phyloP scores from a whole-genome alignment of 1,140 invertebrate species.

The Helicoverpa zea region DNA sequence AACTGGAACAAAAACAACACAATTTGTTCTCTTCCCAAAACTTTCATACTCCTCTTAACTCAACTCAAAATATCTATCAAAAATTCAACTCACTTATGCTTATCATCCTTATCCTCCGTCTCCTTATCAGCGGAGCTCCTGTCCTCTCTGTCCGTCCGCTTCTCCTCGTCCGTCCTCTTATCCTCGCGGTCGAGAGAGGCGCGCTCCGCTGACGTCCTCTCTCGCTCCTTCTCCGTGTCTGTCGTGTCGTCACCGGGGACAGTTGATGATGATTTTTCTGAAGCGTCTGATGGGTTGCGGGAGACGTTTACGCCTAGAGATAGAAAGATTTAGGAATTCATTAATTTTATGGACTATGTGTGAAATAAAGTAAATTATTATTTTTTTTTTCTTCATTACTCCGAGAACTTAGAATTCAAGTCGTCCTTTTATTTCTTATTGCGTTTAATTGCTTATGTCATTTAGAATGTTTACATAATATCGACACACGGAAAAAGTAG shows the following conservation, averaged over 20 bases:
- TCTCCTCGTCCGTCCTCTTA: slow-evolving; percentile 46
- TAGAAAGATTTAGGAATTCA: no score
- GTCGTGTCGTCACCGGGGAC: slow-evolving; percentile 56
- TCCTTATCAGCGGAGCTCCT: slow-evolving; percentile 54
- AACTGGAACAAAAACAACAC: no score
- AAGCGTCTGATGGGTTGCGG: slow-evolving; percentile 78
- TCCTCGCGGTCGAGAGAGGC: slow-evolving; percentile 22
- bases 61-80: not conserved
- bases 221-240: slow-evolving; percentile 56
- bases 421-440: no score
- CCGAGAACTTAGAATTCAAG: no score
- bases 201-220: slow-evolving; percentile 54
- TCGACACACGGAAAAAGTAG: no score
- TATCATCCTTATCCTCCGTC: slow-evolving; percentile 61
- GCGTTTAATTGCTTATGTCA: no score
- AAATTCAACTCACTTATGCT: slow-evolving; percentile 59
- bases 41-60: no score
- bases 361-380: no score
- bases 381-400: no score
- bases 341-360: not conserved
- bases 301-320: slow-evolving; percentile 52
- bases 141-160: slow-evolving; percentile 43
- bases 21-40: no score
- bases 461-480: no score
- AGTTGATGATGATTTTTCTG: slow-evolving; percentile 69